Percentiles rank a stretch among this genome's conserved stretches.
These are phyloP conservation scores for Nasonia oneida DNA, from an alignment of 2,888 invertebrate genomes.

Conservation along the genomic window DNA sequence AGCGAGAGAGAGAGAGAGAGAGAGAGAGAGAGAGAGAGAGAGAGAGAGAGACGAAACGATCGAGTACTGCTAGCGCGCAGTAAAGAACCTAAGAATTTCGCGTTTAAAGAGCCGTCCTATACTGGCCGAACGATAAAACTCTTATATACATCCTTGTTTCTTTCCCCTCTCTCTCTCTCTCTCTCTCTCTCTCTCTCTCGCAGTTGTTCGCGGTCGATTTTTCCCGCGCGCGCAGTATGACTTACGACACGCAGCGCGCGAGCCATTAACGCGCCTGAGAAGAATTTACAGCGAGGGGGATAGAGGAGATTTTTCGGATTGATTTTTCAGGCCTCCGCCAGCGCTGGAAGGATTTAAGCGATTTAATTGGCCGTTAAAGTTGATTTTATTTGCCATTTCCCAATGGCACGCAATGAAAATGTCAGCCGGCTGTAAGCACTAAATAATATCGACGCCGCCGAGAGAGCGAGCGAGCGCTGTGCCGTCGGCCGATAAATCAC, in stretches of 20 bases:
- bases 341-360: slow-evolving; percentile 29
- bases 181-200: too few relatives aligned
- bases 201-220: neutral
- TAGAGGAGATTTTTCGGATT: slow-evolving; percentile 26
- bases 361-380: slow-evolving; percentile 54
- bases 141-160: slow-evolving; percentile 37
- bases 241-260: neutral
- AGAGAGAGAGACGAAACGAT: slow-evolving; percentile 21
- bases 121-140: slow-evolving; percentile 46
- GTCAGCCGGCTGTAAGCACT: slow-evolving; percentile 54
- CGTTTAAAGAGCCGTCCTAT: slow-evolving; percentile 16
- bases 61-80: slow-evolving; percentile 23
- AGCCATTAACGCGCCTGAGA: neutral
- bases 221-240: neutral
- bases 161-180: neutral
- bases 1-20: neutral
- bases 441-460: slow-evolving; percentile 51
- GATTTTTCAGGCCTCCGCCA: neutral
- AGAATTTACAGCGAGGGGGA: neutral
- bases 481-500: slow-evolving; percentile 48
- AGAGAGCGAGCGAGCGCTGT: neutral
- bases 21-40: slow-evolving; percentile 17
- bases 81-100: slow-evolving; percentile 43
- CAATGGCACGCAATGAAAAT: slow-evolving; percentile 54
- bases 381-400: slow-evolving; percentile 54